phyloP scores from a whole-genome alignment of 2,113 vertebrate genomes.

The Mola mola region DNA sequence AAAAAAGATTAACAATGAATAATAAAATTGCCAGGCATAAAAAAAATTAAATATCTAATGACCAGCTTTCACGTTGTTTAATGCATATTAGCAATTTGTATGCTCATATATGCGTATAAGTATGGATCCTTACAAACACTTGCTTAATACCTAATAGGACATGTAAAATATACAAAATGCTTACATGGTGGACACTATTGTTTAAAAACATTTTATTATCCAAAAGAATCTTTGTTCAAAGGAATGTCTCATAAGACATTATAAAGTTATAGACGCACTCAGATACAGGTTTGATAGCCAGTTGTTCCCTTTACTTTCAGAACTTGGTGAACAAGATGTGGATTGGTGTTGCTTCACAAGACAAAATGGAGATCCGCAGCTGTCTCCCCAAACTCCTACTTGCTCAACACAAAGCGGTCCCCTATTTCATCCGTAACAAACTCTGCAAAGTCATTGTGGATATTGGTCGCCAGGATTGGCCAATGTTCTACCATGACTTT shows the following conservation, averaged over 20 bases:
- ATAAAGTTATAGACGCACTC: no score
- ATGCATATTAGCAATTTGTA: not conserved
- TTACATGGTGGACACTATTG: no score
- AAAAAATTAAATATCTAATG: not conserved
- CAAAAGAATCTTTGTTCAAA: no score
- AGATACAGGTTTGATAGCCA: not conserved
- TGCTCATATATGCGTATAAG: no score
- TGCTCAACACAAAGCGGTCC: conserved; percentile 93
- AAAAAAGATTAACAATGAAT: not conserved
- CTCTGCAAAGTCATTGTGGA: conserved; percentile 99
- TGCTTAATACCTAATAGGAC: no score
- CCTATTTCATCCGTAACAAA: conserved; percentile 98
- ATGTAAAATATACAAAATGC: no score
- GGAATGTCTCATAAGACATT: no score
- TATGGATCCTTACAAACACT: no score
- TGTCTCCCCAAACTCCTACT: conserved; percentile 96
- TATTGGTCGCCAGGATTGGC: conserved; percentile 98
- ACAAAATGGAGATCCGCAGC: conserved; percentile 97
- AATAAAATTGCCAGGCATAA: not conserved
- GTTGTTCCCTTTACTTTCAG: conserved; percentile 80
- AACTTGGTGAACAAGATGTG: conserved; percentile 99
- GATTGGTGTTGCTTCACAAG: conserved; percentile 94
- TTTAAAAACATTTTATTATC: no score
- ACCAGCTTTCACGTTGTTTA: not conserved
- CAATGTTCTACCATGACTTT: conserved; percentile 99